phyloP scores from a whole-genome alignment of 2,888 invertebrate genomes.

The Aspidapion aeneum region DNA sequence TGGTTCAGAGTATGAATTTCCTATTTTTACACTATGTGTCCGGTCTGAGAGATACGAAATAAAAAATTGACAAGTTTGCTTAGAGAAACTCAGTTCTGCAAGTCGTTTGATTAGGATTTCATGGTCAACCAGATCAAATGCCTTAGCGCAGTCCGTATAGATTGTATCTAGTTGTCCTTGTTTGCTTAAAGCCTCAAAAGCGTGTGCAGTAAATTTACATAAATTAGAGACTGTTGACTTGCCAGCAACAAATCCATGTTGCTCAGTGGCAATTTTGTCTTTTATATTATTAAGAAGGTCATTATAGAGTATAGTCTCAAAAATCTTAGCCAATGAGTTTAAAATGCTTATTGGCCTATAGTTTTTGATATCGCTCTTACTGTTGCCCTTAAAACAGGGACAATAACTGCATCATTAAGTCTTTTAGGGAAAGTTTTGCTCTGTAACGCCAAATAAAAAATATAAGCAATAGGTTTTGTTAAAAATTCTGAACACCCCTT shows the following conservation, averaged over 20 bases:
- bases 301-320: neutral
- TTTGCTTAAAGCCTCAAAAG: constrained; percentile 4
- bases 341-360: constrained; percentile 7
- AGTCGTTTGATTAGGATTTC: neutral
- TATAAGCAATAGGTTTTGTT: constrained; percentile 7
- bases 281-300: neutral
- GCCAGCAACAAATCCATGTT: constrained; percentile 5
- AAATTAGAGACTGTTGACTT: constrained; percentile 5
- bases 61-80: neutral
- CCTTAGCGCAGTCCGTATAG: constrained; percentile 3
- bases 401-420: neutral
- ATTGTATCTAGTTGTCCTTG: constrained; percentile 5
- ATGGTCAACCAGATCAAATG: constrained; percentile 2
- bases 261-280: neutral
- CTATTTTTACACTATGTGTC: neutral
- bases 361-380: neutral
- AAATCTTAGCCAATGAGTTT: constrained; percentile 9
- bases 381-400: neutral
- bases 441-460: constrained; percentile 9
- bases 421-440: neutral
- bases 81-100: neutral
- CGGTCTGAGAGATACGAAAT: neutral
- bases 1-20: neutral
- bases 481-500: constrained; percentile 14
- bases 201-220: neutral